Evolutionary conservation across 2,797 vertebrate genomes (phyloP).

Genomic region (Muscicapa comitata): DNA sequence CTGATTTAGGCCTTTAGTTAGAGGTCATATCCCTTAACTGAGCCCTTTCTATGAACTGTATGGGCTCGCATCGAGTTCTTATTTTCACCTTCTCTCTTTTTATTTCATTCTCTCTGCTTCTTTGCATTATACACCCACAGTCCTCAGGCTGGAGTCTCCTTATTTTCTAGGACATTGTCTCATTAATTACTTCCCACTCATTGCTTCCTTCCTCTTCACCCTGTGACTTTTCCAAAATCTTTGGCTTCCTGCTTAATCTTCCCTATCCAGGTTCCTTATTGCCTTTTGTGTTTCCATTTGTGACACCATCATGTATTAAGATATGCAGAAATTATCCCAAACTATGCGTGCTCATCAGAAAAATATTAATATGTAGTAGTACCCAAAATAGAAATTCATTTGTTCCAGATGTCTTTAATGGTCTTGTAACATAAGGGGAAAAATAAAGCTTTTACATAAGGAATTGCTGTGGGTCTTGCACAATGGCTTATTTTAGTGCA

Average conservation of each 20-base stretch:
- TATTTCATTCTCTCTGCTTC: neutral
- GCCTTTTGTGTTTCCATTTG: neutral
- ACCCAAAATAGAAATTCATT: neutral
- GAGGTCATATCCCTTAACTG: neutral
- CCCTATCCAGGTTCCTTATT: neutral
- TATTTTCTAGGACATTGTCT: neutral
- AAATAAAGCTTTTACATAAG: neutral
- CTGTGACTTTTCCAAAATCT: neutral
- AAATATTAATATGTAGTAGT: neutral
- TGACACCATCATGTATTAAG: neutral
- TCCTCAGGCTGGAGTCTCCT: neutral
- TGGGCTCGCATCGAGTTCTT: rapidly evolving
- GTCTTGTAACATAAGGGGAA: neutral
- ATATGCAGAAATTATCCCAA: neutral
- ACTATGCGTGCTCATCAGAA: neutral
- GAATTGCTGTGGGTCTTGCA: neutral
- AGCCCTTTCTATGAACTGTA: neutral
- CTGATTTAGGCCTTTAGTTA: neutral
- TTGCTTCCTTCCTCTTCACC: neutral
- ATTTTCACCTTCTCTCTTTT: neutral
- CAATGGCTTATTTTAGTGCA: neutral
- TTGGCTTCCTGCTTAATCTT: neutral
- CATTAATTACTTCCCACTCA: neutral
- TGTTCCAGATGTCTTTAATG: neutral
- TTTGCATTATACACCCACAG: neutral